Base-by-base conservation (phyloP, 2,888 invertebrate genomes). In the Bembecia ichneumoniformis region DNA sequence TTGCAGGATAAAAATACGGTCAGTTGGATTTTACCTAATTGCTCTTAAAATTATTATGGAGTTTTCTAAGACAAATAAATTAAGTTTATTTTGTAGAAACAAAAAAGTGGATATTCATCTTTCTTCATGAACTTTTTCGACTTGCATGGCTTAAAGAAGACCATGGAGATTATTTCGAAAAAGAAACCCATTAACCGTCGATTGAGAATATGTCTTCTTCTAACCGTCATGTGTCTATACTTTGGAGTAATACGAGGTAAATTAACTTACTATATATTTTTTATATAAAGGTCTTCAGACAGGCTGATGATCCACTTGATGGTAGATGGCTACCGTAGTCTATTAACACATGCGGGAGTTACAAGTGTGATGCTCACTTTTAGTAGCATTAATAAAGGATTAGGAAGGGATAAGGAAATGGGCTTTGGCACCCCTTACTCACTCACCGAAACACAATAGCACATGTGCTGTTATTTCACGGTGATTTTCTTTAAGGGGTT, bases 101-200 rank as follows among this genome's bases (percentile, higher is more conserved):
- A 69, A 53, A 63, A 63, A 53, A 62, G 66, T 1, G 82, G 83
- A 5, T 73, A 63, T 44, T 51, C 57, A 1, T 80, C 80, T 14
- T 74, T 72, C 36, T 40, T 86, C 1, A 20, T 63, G 3, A 82
- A 82, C 13, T 88, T 90, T 52, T 89, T 89, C 52, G 86, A 89
- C 58, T 62, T 88, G 3, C 69, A 73, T 16, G 87, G 89, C 58
- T 67, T 90, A 0, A 79, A 71, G 43, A 77, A 89, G 17, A 88
- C 89, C 0, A 58, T 89, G 35, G 79, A 77, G 47, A 86, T 89
- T 9, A 88, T 82, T 7, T 88, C 89, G 58, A 89, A 82, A 56
- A 82, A 79, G 54, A 84, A 89, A 3, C 66, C 75, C 0, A 79
- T 77, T 36, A 80, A 87, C 51, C 68, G 87, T 52, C 73, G 84